phyloP scores from a whole-genome alignment of 2,113 vertebrate species.

The Maccullochella peelii region DNA sequence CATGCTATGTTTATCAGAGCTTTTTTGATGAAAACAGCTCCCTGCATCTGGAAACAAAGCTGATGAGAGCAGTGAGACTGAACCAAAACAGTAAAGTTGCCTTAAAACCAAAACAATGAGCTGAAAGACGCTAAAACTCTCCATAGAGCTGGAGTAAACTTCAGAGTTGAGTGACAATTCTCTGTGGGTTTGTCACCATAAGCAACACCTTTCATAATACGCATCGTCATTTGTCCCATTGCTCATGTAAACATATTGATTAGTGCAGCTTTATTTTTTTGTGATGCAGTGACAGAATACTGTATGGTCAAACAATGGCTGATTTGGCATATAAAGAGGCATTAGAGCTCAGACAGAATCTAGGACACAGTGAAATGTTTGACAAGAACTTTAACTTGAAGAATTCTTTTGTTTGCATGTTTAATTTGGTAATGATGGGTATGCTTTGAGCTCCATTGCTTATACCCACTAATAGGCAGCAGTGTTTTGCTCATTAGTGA shows the following conservation, averaged over 20 bases:
- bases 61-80: too few species aligned
- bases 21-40: too few species aligned
- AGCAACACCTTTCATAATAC: conserved; percentile 4
- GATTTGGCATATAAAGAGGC: neutral
- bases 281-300: neutral
- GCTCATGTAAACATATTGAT: neutral
- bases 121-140: neutral
- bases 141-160: neutral
- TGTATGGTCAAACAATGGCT: neutral
- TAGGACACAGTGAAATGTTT: conserved; percentile 43
- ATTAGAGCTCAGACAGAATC: conserved; percentile 17
- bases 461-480: conserved; percentile 64
- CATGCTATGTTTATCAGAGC: too few species aligned
- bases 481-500: conserved; percentile 73
- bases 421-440: conserved; percentile 50
- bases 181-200: neutral
- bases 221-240: neutral
- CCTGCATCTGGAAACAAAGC: too few species aligned
- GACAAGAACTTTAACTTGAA: conserved; percentile 46
- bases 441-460: conserved; percentile 51
- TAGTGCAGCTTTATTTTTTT: conserved; percentile 4
- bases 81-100: neutral
- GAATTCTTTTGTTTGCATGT: conserved; percentile 57
- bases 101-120: neutral
- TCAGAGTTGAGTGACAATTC: neutral